Conservation (phyloP, 1,140 invertebrate species). For the Conus betulinus region DNA sequence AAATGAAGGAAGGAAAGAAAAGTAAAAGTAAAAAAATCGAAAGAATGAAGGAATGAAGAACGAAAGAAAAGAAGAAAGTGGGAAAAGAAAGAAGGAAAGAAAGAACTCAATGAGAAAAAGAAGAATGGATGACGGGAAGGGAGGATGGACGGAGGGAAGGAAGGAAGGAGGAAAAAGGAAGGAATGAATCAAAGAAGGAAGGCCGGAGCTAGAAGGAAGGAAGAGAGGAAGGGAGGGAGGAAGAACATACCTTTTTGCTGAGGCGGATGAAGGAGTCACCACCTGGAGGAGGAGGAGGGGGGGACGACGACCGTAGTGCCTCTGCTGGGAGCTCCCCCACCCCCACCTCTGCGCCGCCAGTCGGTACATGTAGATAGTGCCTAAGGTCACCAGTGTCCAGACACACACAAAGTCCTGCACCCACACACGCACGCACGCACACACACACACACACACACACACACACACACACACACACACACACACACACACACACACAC, state of each 20-base stretch:
- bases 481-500: background rate
- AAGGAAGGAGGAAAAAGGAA: background rate
- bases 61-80: no score
- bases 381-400: conserved; percentile 32
- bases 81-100: background rate
- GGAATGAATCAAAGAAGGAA: conserved; percentile 27
- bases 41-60: background rate
- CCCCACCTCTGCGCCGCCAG: conserved; percentile 24
- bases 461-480: background rate
- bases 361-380: background rate
- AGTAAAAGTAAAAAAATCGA: background rate
- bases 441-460: conserved; percentile 16
- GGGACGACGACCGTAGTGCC: background rate
- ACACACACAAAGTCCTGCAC: conserved; percentile 34
- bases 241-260: conserved; percentile 10
- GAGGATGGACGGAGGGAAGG: conserved; percentile 23
- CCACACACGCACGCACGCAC: background rate
- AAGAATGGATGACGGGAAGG: background rate
- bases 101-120: background rate
- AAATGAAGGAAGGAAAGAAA: conserved; percentile 11
- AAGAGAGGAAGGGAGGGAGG: background rate
- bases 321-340: background rate
- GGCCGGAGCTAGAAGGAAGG: conserved; percentile 19
- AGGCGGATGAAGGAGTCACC: conserved; percentile 1
- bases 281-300: background rate